These are phyloP conservation scores for Antidorcas marsupialis DNA, from an alignment of 2,113 vertebrate species.

Conservation along the genomic window DNA sequence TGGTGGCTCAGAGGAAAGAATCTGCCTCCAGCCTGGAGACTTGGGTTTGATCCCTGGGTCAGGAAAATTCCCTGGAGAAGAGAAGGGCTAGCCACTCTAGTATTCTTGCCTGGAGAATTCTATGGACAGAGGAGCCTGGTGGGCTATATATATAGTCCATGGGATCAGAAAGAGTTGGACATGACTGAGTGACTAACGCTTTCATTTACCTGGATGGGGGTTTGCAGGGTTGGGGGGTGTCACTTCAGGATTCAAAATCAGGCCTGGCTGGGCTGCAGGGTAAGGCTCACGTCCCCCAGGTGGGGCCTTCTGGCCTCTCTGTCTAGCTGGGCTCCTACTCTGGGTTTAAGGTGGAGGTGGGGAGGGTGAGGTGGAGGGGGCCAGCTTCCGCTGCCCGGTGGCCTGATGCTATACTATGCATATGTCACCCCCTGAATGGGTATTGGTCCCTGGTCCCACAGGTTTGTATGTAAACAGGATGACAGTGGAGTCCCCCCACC, in stretches of 20 bases:
- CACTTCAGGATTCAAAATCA: conserved; percentile 43
- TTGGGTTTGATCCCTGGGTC: background rate
- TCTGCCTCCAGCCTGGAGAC: background rate
- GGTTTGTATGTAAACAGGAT: background rate
- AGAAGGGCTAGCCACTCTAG: background rate
- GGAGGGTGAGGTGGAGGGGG: background rate
- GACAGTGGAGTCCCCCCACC: background rate
- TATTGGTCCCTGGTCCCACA: background rate
- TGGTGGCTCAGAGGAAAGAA: background rate
- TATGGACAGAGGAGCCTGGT: background rate
- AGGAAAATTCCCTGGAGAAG: background rate
- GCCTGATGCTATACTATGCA: background rate
- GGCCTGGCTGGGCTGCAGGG: background rate
- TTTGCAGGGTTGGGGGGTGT: background rate
- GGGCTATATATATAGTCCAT: background rate
- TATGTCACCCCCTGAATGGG: background rate
- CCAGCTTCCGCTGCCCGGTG: background rate
- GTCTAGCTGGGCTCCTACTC: background rate
- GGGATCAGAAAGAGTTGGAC: background rate
- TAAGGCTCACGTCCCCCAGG: background rate
- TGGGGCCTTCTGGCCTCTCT: background rate
- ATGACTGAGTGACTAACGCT: background rate
- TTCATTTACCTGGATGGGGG: background rate
- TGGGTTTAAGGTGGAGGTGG: background rate
- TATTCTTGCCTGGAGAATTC: background rate